Conservation (phyloP, 2,113 vertebrate genomes). For the Pollachius pollachius region DNA sequence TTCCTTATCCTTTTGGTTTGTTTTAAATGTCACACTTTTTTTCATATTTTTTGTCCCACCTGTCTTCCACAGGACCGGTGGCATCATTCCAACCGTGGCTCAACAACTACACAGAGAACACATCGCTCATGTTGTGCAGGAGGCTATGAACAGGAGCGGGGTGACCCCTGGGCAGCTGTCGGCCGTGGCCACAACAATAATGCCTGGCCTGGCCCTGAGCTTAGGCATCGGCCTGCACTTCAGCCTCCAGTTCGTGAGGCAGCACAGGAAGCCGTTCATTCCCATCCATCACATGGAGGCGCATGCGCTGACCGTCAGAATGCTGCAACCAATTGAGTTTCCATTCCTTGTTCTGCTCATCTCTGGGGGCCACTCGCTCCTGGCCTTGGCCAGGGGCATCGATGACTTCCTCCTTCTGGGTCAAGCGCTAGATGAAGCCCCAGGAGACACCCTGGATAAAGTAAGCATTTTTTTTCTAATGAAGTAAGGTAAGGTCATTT, state of each 20-base stretch:
- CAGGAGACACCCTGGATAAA: slow-evolving; percentile 92
- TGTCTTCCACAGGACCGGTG: slow-evolving; percentile 78
- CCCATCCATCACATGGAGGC: slow-evolving; percentile 99
- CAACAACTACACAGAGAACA: slow-evolving; percentile 88
- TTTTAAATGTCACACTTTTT: no score
- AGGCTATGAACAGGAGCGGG: slow-evolving; percentile 75
- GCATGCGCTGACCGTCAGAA: slow-evolving; percentile 87
- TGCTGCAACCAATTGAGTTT: slow-evolving; percentile 80
- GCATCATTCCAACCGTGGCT: slow-evolving; percentile 88
- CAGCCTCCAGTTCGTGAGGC: slow-evolving; percentile 76
- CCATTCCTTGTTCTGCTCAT: slow-evolving; percentile 92
- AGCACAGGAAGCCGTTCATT: slow-evolving; percentile 84
- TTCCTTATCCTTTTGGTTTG: no score
- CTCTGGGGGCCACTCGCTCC: slow-evolving; percentile 90
- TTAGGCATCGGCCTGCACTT: slow-evolving; percentile 83
- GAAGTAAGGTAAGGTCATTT: neutral
- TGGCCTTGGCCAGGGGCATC: slow-evolving; percentile 83
- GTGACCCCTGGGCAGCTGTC: slow-evolving; percentile 74
- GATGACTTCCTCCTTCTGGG: slow-evolving; percentile 92
- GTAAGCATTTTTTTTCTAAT: slow-evolving; percentile 56
- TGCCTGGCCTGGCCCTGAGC: slow-evolving; percentile 87
- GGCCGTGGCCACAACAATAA: slow-evolving; percentile 88
- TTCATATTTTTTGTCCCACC: no score
- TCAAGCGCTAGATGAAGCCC: slow-evolving; percentile 84
- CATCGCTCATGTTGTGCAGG: slow-evolving; percentile 81